Evolutionary conservation across 2,797 vertebrate genomes (phyloP), one percentile per base, ranked within the genome.

Genomic region (Sebastes goodei): DNA sequence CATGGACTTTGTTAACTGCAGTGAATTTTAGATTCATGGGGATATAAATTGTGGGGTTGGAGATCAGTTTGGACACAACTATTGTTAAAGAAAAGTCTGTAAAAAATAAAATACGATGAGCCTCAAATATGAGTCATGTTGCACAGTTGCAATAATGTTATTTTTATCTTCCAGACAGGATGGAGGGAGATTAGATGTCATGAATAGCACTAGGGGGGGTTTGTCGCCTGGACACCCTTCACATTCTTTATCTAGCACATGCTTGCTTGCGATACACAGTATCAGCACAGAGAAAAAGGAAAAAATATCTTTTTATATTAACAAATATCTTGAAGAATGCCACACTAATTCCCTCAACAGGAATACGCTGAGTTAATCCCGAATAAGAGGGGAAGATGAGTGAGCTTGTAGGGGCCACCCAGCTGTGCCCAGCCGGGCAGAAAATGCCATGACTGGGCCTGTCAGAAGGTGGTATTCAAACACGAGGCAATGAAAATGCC

Each of bases 371-470:
- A 86, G 80, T 86, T 83, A 93, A 91, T 92, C 84, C 86, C 71
- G 63, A 81, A 72, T 64, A 60, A 78, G 73, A 76, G 67, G 67
- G 75, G 69, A 55, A 42, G 78, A 70, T 65, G 88, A 87, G 90
- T 55, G 77, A 68, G 74, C 70, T 78, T 69, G 61, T 27, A 29
- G 82, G 60, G 80, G 64, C 86, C 86, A 72, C 79, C 92, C 90
- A 93, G 92, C 94, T 94, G 93, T 93, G 93, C 86, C 80, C 84
- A 83, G 77, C 63, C 83, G 59, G 70, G 71, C 84, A 81, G 86
- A 93, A 94, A 91, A 92, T 86, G 82, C 78, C 81, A 75, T 27
- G 86, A 71, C 85, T 75, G 74, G 75, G 84, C 77, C 78, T 92
- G 91, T 94, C 91, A 80, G 78, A 62, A 81, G 74, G 78, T 87